phyloP scores from a whole-genome alignment of 2,113 vertebrate genomes.

The Eptatretus burgeri region DNA sequence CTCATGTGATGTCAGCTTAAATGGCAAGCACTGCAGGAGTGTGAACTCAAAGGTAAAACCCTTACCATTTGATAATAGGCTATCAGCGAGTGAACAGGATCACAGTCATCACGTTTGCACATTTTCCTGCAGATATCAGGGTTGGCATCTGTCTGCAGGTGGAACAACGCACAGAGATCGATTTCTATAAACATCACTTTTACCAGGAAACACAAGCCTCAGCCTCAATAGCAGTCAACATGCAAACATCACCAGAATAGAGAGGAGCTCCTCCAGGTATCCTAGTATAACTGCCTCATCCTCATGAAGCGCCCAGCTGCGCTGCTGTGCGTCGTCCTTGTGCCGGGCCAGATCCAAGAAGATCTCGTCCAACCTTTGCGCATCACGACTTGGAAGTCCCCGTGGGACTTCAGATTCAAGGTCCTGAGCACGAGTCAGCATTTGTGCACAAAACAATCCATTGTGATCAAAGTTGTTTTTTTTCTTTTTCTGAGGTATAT shows the following conservation, averaged over 20 bases:
- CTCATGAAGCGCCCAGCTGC: conserved; percentile 39
- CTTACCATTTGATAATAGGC: conserved; percentile 94
- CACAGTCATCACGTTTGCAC: conserved; percentile 53
- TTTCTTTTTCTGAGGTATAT: too few species aligned
- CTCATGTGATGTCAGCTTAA: too few species aligned
- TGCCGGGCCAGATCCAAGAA: conserved; percentile 53
- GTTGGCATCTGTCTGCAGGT: conserved; percentile 64
- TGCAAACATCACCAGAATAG: conserved; percentile 40
- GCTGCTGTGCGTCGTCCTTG: conserved; percentile 74
- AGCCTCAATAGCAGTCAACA: not conserved
- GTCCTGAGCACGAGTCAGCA: conserved; percentile 20
- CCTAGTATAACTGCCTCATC: conserved; percentile 30
- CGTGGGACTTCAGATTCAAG: conserved; percentile 36
- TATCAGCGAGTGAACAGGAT: conserved; percentile 57
- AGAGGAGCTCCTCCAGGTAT: conserved; percentile 41
- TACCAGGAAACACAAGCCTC: not conserved
- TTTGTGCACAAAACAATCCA: too few species aligned
- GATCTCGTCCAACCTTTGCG: conserved; percentile 79
- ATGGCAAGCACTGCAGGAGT: too few species aligned
- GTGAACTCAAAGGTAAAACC: not conserved
- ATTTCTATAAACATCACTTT: not conserved
- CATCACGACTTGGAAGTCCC: conserved; percentile 73
- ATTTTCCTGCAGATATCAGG: conserved; percentile 87
- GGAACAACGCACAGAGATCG: conserved; percentile 11
- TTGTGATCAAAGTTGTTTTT: too few species aligned